Evolutionary conservation across 2,888 invertebrate genomes (phyloP), one percentile per base, ranked within the genome.

Genomic region (Drosophila lutescens): DNA sequence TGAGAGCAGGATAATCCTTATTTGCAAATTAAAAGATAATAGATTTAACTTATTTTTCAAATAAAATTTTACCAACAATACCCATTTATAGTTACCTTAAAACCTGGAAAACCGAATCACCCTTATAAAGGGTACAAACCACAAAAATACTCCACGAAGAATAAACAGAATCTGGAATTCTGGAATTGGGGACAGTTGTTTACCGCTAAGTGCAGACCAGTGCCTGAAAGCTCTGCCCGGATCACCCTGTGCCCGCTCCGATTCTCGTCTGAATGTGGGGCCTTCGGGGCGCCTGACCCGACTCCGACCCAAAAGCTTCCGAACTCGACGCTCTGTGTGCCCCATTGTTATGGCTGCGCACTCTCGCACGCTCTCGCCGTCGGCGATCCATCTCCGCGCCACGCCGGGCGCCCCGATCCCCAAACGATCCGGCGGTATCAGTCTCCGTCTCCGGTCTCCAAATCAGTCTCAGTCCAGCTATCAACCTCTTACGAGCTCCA

Each of bases 271-370:
- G 30, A 47, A 32, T 47, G 47, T 34, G 49, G 20, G 46, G 62
- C 41, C 62, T 63, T 63, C 62, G 62, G 41, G 62, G 38, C 62
- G 47, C 32, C 78, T 86, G 81, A 84, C 81, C 81, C 67, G 34
- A 58, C 53, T 80, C 43, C 43, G 78, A 62, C 79, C 62, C 66
- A 56, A 23, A 23, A 41, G 73, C 55, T 73, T 40, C 53, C 54
- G 54, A 86, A 68, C 79, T 74, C 67, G 15, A 12, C 23, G 69
- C 49, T 71, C 58, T 38, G 47, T 46, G 47, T 46, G 47, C 55
- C 78, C 34, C 41, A 53, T 61, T 61, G 69, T 63, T 50, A 62
- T 40, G 8, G 43, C 77, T 46, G 63, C n/a, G 41, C 36, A 59
- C 61, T 46, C 61, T 60, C 61, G 20, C 61, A 60, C 61, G 40